Conservation (phyloP, 2,113 vertebrate species). For the Notarius lentiginosus region DNA sequence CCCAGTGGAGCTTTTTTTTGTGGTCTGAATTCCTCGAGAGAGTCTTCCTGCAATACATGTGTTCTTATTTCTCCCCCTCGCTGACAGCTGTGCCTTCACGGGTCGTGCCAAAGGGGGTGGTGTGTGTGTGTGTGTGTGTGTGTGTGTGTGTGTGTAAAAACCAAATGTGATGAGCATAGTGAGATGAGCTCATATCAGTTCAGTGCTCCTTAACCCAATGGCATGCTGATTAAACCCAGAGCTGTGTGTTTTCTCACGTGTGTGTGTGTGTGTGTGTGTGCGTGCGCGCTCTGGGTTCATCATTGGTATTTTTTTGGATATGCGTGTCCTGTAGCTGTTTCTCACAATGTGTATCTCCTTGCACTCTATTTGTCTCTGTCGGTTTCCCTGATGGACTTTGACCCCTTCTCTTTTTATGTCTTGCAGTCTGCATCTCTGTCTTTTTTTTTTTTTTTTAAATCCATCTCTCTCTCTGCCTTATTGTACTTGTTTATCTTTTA, state of each 20-base stretch:
- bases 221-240: background rate
- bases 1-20: no score
- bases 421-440: background rate
- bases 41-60: background rate
- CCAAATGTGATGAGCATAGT: background rate
- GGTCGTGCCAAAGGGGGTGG: constrained; percentile 4
- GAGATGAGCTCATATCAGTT: background rate
- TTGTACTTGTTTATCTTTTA: background rate
- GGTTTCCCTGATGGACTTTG: constrained; percentile 27
- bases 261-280: background rate
- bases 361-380: background rate
- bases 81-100: background rate
- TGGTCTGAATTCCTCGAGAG: constrained; percentile 7
- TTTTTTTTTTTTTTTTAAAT: background rate
- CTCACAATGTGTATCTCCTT: background rate
- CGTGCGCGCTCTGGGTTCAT: background rate
- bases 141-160: background rate
- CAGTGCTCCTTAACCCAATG: background rate
- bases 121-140: background rate
- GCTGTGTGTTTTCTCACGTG: background rate
- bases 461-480: background rate
- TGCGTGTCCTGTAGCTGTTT: background rate
- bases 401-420: background rate
- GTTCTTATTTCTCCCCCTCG: background rate
- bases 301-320: background rate